Conservation (phyloP, 2,888 invertebrate species). For the Nemapogon koenigi region DNA sequence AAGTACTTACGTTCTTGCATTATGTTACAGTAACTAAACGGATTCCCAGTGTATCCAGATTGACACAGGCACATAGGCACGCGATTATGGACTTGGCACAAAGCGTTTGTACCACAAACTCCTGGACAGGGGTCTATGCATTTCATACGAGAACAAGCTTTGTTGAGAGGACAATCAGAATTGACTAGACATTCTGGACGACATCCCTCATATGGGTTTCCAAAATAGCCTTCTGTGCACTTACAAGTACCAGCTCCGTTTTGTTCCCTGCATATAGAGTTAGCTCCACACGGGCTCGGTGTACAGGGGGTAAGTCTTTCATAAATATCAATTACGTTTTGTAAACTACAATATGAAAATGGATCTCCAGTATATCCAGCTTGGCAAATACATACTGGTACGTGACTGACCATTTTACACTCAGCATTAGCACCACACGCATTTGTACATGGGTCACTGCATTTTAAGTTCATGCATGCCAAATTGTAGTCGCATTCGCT, state of each 20-base stretch:
- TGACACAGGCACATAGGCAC: constrained; percentile 74
- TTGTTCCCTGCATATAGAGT: constrained; percentile 67
- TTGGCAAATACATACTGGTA: constrained; percentile 75
- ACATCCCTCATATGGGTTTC: constrained; percentile 81
- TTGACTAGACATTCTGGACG: constrained; percentile 77
- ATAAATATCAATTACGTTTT: constrained; percentile 33
- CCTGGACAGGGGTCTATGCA: constrained; percentile 82
- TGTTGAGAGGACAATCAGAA: constrained; percentile 74
- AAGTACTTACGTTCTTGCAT: constrained; percentile 47
- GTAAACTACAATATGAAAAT: constrained; percentile 68
- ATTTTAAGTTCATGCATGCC: constrained; percentile 79
- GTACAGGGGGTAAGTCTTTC: constrained; percentile 66
- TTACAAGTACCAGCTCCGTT: constrained; percentile 72
- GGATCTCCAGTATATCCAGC: constrained; percentile 78
- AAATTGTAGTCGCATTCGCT: constrained; percentile 74
- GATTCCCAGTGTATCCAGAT: constrained; percentile 71
- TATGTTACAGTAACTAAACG: constrained; percentile 66
- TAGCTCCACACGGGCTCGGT: constrained; percentile 70
- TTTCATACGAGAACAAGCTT: constrained; percentile 75
- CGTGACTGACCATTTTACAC: constrained; percentile 78
- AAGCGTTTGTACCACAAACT: constrained; percentile 76
- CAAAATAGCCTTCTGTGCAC: constrained; percentile 69
- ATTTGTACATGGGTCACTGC: constrained; percentile 76
- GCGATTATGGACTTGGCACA: constrained; percentile 78
- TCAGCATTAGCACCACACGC: constrained; percentile 77